Percentiles rank a stretch among this genome's conserved stretches.
Evolutionary conservation across 2,888 invertebrate species (phyloP).

Genomic region (Aromia moschata): DNA sequence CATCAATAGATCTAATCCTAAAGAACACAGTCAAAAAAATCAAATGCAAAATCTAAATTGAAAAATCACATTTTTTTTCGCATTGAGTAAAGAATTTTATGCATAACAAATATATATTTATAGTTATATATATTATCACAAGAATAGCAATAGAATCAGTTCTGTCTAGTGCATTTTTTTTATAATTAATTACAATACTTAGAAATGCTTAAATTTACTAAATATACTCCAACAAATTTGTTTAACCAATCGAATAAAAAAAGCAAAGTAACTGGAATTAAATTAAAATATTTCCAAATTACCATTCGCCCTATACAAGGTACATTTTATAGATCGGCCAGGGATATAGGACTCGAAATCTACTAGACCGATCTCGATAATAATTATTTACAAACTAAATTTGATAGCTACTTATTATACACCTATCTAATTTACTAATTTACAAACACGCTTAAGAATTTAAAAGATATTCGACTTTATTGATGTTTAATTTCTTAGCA

Average conservation of each 20-base stretch:
- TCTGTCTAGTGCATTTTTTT: conserved; percentile 35
- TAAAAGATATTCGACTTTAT: conserved; percentile 17
- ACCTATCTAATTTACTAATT: conserved; percentile 24
- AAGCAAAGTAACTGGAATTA: conserved; percentile 20
- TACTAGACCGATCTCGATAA: conserved; percentile 3
- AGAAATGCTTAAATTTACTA: conserved; percentile 27
- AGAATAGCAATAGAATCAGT: conserved; percentile 43
- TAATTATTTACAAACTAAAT: conserved; percentile 24
- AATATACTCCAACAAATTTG: conserved; percentile 10
- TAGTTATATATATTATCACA: no score
- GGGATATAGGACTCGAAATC: conserved; percentile 9
- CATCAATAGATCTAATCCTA: conserved; percentile 30
- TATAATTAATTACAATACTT: conserved; percentile 28
- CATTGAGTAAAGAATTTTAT: conserved; percentile 37
- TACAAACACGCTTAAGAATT: conserved; percentile 18
- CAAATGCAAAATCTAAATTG: conserved; percentile 41
- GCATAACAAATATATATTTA: conserved; percentile 41
- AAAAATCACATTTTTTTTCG: conserved; percentile 40
- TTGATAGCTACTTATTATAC: conserved; percentile 18
- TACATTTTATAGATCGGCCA: conserved; percentile 15
- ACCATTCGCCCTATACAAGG: conserved; percentile 18
- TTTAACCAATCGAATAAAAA: conserved; percentile 9
- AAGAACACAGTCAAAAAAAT: conserved; percentile 37
- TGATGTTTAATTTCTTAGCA: conserved; percentile 15
- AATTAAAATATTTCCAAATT: conserved; percentile 16